Evolutionary conservation across 35 echinoderm and acorn worm species (phyloP), one percentile per base, ranked within the genome.

Genomic region (Diadema setosum): DNA sequence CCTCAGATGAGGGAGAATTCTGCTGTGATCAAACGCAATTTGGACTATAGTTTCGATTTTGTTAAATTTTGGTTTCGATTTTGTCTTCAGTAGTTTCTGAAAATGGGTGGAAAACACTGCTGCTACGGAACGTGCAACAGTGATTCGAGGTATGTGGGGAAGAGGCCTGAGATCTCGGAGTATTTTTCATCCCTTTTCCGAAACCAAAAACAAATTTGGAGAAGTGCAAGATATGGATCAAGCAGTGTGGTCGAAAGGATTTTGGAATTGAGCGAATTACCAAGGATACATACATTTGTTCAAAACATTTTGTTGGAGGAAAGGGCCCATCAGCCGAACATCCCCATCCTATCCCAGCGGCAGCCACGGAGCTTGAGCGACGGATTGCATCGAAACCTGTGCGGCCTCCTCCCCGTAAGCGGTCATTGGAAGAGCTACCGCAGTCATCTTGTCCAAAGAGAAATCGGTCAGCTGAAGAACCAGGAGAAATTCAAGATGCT

Each of bases 121-220:
- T 57, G 75, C 34, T 83, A 60, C 32, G 87, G 87, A 3, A 42
- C 35, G 82, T 90, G 87, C 69, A 90, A 83, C 17, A 83, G 76
- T 43, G 87, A 90, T 41, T 82, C 75, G 41, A 58, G 87, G 24
- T 90, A 90, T 83, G 32, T 23, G 65, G 52, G n/a, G n/a, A n/a
- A 82, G 0, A 27, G 58, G 20, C 58, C 59, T 0, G 40, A 87
- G 5, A 90, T 90, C 8, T 44, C 26, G 87, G 87, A 17, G 76
- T 90, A 1, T 82, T 35, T n/a, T 90, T 90, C 69, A 15, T 90
- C 11, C 87, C 87, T 9, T 90, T 90, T 45, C 87, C 76, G 14
- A 90, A 88, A 57, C 80, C 87, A 4, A 83, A 82, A 41, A 83
- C 75, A 12, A 82, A 90, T 20, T 55, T 34, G 1, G 80, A 90